These are phyloP conservation scores for Cercopithecus diana DNA, from an alignment of 2,797 vertebrate species.

Conservation along the genomic window DNA sequence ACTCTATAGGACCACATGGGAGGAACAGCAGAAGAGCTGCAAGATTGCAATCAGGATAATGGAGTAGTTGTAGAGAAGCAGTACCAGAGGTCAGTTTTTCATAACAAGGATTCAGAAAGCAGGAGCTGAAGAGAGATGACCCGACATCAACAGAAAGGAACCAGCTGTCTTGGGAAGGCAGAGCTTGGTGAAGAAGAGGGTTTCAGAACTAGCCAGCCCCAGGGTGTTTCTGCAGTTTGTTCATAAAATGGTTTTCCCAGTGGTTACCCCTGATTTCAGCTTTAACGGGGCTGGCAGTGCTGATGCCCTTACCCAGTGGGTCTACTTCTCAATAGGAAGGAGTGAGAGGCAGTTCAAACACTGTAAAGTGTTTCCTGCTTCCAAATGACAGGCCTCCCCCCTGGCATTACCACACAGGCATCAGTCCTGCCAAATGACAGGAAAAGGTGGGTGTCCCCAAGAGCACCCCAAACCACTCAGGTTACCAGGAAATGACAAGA, in stretches of 20 bases:
- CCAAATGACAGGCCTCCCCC: accelerated
- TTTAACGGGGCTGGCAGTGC: too few species aligned
- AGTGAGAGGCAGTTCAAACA: not conserved
- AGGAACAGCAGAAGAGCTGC: not conserved
- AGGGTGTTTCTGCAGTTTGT: too few species aligned
- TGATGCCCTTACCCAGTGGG: accelerated
- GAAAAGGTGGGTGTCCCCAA: not conserved
- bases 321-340: not conserved
- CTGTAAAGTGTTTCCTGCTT: not conserved
- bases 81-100: accelerated
- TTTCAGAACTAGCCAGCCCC: not conserved
- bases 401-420: accelerated
- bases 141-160: not conserved
- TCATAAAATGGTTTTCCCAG: not conserved
- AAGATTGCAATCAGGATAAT: too few species aligned
- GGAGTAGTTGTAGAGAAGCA: not conserved
- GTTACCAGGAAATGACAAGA: not conserved
- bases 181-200: not conserved
- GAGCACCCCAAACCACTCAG: too few species aligned
- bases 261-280: accelerated
- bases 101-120: not conserved
- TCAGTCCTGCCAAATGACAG: not conserved
- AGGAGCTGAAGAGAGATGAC: accelerated
- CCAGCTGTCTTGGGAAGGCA: accelerated
- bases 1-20: not conserved